Conservation (phyloP, 1,140 invertebrate genomes). For the Planococcus citri region DNA sequence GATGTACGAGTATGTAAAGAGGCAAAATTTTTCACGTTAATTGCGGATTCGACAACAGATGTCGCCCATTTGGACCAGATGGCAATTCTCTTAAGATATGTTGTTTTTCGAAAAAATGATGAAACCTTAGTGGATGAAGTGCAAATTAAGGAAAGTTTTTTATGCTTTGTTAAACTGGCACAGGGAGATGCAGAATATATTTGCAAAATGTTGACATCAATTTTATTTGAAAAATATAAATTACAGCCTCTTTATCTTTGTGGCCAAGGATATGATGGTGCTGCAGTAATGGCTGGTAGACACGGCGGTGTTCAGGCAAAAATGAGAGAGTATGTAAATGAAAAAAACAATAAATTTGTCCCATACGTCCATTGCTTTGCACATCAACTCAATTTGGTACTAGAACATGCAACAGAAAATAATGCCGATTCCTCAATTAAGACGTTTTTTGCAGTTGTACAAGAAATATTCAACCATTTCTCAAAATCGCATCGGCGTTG, state of each 20-base stretch:
- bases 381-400: conserved; percentile 16
- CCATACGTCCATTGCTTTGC: background rate
- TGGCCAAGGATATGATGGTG: conserved; percentile 16
- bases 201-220: background rate
- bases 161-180: background rate
- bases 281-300: background rate
- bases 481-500: no score
- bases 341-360: background rate
- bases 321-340: background rate
- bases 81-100: background rate
- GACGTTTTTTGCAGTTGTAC: no score
- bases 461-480: no score
- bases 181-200: background rate
- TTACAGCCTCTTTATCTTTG: background rate
- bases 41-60: conserved; percentile 7
- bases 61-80: conserved; percentile 1
- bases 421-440: conserved; percentile 2
- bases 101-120: background rate
- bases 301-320: background rate
- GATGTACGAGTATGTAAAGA: conserved; percentile 10
- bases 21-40: conserved; percentile 12
- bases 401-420: conserved; percentile 6
- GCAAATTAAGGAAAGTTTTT: conserved; percentile 12
- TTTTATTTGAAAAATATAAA: conserved; percentile 3
- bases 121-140: no score